Evolutionary conservation across 2,113 vertebrate species (phyloP), one percentile per base, ranked within the genome.

Genomic region (Tychaedon coryphoeus): DNA sequence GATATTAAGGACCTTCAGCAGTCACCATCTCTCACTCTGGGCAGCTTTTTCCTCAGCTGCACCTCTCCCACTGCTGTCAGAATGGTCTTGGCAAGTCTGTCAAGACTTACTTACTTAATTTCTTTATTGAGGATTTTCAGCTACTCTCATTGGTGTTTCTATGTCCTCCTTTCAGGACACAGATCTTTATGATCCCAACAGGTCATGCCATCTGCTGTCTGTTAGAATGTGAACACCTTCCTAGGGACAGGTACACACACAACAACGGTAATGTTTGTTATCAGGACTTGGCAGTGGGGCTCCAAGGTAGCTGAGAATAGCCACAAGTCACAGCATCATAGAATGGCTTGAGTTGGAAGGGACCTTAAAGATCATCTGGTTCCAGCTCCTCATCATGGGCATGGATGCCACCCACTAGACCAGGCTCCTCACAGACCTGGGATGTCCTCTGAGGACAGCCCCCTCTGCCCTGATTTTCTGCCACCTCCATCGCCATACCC

Each of bases 401-500:
- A 40, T 57, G 26, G 43, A 58, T 65, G 26, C 51, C 51, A 88
- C 12, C 33, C 58, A 43, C 36, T 51, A 36, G 67, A 50, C 19
- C 18, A 79, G 34, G 50, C 23, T 65, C 22, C 42, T 72, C 31
- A 65, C 2, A 12, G 58, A 57, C 17, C 12, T 8, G 11, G 17
- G 12, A 18, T 5, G 5, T 57, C 25, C 67, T 81, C 57, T 38
- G 45, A 76, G 50, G 22, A 83, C 76, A 79, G 8, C 10, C 5
- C 57, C 20, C 67, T 65, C 53, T 24, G 29, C 28, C 38, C 57
- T n/a, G 47, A 24, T 38, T 66, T 58, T 72, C 56, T 77, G 28
- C 25, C 3, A 3, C 17, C 12, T 83, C 56, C n/a, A 53, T 34
- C 62, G 36, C 23, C 0, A 2, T 12, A 60, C 0, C 0, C n/a